These are phyloP conservation scores for Matsumyia berberina DNA, from an alignment of 2,888 invertebrate species.

Conservation along the genomic window DNA sequence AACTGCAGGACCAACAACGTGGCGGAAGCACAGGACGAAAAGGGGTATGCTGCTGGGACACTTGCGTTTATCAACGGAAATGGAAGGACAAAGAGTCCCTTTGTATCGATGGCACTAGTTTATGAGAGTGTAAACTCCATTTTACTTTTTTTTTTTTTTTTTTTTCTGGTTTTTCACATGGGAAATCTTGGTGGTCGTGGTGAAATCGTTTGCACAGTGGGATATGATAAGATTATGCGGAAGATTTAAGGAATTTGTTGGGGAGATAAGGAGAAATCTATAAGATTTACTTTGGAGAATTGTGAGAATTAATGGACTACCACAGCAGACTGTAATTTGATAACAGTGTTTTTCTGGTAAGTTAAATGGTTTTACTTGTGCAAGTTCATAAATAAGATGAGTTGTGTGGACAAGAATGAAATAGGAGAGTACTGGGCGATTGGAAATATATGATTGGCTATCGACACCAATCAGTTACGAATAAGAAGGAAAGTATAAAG, in stretches of 20 bases:
- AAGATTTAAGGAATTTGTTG: slow-evolving; percentile 69
- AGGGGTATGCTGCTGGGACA: slow-evolving; percentile 33
- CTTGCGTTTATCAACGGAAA: slow-evolving; percentile 69
- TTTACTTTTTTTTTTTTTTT: slow-evolving; percentile 30
- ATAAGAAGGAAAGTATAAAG: no score
- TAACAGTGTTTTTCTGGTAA: slow-evolving; percentile 19
- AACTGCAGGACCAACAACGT: slow-evolving; percentile 43
- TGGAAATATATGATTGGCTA: no score
- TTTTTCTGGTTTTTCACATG: slow-evolving; percentile 9
- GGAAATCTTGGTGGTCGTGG: background rate
- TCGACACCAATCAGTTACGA: no score
- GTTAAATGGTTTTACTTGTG: slow-evolving; percentile 23
- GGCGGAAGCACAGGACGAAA: slow-evolving; percentile 2
- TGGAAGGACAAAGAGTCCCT: slow-evolving; percentile 67
- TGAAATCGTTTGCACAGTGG: slow-evolving; percentile 42
- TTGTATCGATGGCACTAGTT: slow-evolving; percentile 67
- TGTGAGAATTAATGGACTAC: slow-evolving; percentile 50
- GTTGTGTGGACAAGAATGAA: background rate
- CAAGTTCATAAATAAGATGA: slow-evolving; percentile 14
- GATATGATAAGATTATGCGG: slow-evolving; percentile 60
- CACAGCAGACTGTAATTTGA: slow-evolving; percentile 36
- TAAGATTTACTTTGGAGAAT: slow-evolving; percentile 47
- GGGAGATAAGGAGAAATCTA: slow-evolving; percentile 43
- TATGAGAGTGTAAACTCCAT: slow-evolving; percentile 47
- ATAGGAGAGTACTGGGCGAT: no score